A percentile compares a stretch with the other conserved stretches of the same genome.
These are phyloP conservation scores for Alectura lathami DNA, from an alignment of 2,113 vertebrate species.

Conservation along the genomic window DNA sequence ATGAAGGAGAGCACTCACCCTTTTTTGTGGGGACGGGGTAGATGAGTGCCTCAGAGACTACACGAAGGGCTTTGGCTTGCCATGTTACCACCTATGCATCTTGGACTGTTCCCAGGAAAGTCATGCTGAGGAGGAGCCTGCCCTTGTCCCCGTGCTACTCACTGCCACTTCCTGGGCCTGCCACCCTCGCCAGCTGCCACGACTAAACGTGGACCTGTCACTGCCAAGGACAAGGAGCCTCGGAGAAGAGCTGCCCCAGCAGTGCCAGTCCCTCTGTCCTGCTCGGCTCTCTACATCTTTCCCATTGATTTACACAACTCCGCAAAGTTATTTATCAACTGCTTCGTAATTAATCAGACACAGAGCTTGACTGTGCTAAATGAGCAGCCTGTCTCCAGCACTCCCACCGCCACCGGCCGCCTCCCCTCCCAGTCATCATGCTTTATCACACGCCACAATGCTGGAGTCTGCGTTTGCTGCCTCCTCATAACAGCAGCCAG, in stretches of 20 bases:
- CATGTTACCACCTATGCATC: background rate
- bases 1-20: background rate
- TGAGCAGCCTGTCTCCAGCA: constrained; percentile 70
- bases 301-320: constrained; percentile 75
- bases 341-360: constrained; percentile 79
- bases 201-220: background rate
- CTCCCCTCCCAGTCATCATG: background rate
- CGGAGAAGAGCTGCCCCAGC: background rate
- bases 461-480: constrained; percentile 1
- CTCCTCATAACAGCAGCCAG: constrained; percentile 52
- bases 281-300: constrained; percentile 61
- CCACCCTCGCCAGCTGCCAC: constrained; percentile 21
- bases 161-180: background rate
- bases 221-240: constrained; percentile 30
- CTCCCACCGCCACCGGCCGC: constrained; percentile 13
- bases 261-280: constrained; percentile 47
- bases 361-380: constrained; percentile 69
- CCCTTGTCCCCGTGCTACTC: background rate
- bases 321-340: constrained; percentile 75
- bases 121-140: background rate
- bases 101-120: constrained; percentile 4
- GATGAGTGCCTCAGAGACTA: background rate
- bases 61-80: background rate
- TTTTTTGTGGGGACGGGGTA: background rate
- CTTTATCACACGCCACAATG: constrained; percentile 13